phyloP scores from a whole-genome alignment of 23 tunicate species.

The Aplidium turbinatum region DNA sequence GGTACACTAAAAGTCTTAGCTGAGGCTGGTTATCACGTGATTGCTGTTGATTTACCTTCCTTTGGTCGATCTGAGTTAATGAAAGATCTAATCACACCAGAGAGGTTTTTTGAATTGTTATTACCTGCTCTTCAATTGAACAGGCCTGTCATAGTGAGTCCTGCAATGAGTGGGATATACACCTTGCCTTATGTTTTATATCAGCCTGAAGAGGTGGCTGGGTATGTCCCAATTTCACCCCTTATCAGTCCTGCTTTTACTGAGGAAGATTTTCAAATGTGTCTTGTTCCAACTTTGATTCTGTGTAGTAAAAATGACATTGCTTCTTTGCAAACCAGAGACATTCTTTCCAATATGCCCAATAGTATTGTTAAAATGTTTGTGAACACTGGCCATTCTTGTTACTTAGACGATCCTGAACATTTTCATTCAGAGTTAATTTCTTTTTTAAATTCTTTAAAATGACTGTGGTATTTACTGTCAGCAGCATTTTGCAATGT shows the following conservation, averaged over 20 bases:
- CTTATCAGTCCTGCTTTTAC: slow-evolving; percentile 8
- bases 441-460: slow-evolving; percentile 29
- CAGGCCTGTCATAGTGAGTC: slow-evolving; percentile 55
- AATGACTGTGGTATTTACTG: too few species aligned
- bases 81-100: neutral
- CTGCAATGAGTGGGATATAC: slow-evolving; percentile 69
- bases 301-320: slow-evolving; percentile 55
- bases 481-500: too few species aligned
- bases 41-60: slow-evolving; percentile 89
- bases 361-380: slow-evolving; percentile 15
- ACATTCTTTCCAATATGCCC: slow-evolving; percentile 28
- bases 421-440: slow-evolving; percentile 46
- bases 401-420: slow-evolving; percentile 53
- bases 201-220: slow-evolving; percentile 19
- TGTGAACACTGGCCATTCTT: slow-evolving; percentile 55
- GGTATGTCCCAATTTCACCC: slow-evolving; percentile 68
- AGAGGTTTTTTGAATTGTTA: slow-evolving; percentile 25
- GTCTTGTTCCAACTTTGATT: slow-evolving; percentile 43
- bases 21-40: slow-evolving; percentile 37
- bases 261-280: slow-evolving; percentile 8
- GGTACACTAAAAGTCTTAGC: slow-evolving; percentile 41
- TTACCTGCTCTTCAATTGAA: slow-evolving; percentile 4
- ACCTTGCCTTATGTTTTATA: slow-evolving; percentile 56
- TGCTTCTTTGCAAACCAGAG: neutral
- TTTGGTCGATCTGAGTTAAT: slow-evolving; percentile 49